Evolutionary conservation across 37 sponge, comb jelly and placozoan genomes (phyloP).

Genomic region (Beroe ovata): DNA sequence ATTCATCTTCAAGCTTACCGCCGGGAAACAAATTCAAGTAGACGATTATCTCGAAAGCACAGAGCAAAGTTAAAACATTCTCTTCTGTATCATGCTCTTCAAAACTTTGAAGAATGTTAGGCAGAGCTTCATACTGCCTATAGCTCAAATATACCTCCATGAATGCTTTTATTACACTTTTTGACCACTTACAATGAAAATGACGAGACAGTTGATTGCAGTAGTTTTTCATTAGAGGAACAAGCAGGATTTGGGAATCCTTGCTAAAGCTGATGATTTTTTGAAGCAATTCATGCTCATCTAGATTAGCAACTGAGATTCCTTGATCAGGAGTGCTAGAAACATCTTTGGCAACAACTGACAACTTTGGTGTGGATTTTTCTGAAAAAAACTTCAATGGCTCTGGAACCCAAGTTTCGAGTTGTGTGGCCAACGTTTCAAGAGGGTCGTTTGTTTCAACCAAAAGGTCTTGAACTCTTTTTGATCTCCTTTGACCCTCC

Average conservation of each 20-base stretch:
- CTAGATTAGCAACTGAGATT: background rate
- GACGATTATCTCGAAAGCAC: slow-evolving; percentile 54
- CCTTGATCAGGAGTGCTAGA: background rate
- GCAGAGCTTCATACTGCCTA: slow-evolving; percentile 46
- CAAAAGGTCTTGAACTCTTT: slow-evolving; percentile 39
- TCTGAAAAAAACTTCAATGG: background rate
- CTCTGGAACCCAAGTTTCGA: slow-evolving; percentile 44
- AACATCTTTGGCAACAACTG: background rate
- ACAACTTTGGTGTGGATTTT: background rate
- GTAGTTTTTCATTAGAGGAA: slow-evolving; percentile 57
- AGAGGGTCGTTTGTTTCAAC: slow-evolving; percentile 34
- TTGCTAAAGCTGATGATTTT: slow-evolving; percentile 1
- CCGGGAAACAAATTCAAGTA: slow-evolving; percentile 18
- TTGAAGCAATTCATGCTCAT: slow-evolving; percentile 11
- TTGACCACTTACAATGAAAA: slow-evolving; percentile 23
- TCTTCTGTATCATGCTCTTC: slow-evolving; percentile 52
- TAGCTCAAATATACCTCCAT: slow-evolving; percentile 47
- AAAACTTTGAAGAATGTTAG: slow-evolving; percentile 50
- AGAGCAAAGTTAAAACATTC: slow-evolving; percentile 27
- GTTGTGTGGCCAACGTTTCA: slow-evolving; percentile 7
- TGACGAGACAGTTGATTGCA: slow-evolving; percentile 44
- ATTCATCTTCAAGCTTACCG: background rate
- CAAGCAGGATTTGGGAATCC: background rate
- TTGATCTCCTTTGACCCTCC: slow-evolving; percentile 43
- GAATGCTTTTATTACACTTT: slow-evolving; percentile 16